phyloP scores from a whole-genome alignment of 2,113 vertebrate species.

The Epinephelus fuscoguttatus region DNA sequence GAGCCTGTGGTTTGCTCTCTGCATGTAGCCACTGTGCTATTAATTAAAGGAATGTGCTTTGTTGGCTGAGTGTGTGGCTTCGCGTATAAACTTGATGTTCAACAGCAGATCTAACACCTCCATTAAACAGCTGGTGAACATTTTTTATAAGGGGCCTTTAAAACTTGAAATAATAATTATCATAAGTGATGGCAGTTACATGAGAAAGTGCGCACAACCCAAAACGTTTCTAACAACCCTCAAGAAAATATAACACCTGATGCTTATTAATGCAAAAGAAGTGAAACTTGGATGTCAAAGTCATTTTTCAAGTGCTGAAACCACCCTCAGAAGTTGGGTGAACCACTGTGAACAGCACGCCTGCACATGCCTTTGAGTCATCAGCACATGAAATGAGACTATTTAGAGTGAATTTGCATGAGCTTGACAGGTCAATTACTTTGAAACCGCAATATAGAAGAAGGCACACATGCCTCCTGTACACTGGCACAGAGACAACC shows the following conservation, averaged over 20 bases:
- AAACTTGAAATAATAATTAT: constrained; percentile 56
- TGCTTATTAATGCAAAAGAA: constrained; percentile 10
- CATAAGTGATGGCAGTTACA: constrained; percentile 25
- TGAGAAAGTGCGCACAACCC: constrained; percentile 6
- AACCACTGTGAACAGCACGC: constrained; percentile 45
- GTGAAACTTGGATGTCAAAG: constrained; percentile 33
- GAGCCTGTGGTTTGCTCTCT: constrained; percentile 67
- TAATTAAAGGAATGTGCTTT: constrained; percentile 83
- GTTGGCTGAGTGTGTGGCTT: constrained; percentile 77
- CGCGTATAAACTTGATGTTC: constrained; percentile 63
- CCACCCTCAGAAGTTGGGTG: constrained; percentile 24
- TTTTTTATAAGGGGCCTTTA: constrained; percentile 53
- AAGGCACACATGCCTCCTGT: constrained; percentile 38
- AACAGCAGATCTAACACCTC: constrained; percentile 66
- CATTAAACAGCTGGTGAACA: constrained; percentile 72
- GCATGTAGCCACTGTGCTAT: constrained; percentile 74
- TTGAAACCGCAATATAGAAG: constrained; percentile 40
- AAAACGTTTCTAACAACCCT: constrained; percentile 11
- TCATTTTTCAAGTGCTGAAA: constrained; percentile 23
- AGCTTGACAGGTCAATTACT: constrained; percentile 54
- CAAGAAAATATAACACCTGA: background rate
- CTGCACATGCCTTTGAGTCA: constrained; percentile 70
- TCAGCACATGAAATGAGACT: constrained; percentile 63
- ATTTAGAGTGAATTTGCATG: constrained; percentile 65
- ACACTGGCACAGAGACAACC: constrained; percentile 31